Percentiles rank a stretch among this genome's conserved stretches.
Evolutionary conservation across 2,888 invertebrate genomes (phyloP).

Genomic region (Archaeoteleia sp.): DNA sequence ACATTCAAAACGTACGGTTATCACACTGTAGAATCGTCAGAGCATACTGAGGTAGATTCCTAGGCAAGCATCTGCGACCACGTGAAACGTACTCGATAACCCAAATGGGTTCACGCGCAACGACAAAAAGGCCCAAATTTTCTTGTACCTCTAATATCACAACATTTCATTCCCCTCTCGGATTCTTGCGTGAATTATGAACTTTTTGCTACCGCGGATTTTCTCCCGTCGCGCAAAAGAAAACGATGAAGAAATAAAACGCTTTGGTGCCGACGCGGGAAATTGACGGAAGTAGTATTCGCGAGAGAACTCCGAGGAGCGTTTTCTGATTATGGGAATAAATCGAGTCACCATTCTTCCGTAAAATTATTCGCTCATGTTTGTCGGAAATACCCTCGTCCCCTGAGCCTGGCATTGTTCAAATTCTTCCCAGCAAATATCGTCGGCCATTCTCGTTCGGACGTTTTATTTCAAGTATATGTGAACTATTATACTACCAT

Average conservation of each 20-base stretch:
- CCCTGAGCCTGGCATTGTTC: conserved; percentile 30
- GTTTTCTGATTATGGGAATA: conserved; percentile 46
- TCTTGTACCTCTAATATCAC: conserved; percentile 13
- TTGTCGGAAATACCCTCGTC: conserved; percentile 23
- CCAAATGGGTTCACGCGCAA: conserved; percentile 9
- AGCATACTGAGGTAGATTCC: conserved; percentile 1
- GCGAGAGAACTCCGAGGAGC: conserved; percentile 27
- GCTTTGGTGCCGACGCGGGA: conserved; percentile 10
- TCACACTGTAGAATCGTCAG: background rate
- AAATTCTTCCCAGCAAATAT: conserved; percentile 30
- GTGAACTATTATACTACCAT: conserved; percentile 3
- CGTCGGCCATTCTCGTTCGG: conserved; percentile 17
- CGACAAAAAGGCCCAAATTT: conserved; percentile 11
- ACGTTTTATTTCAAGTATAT: conserved; percentile 24
- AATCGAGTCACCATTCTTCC: conserved; percentile 39
- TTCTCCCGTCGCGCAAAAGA: conserved; percentile 3
- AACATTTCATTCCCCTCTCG: conserved; percentile 11
- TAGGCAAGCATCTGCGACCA: conserved; percentile 9
- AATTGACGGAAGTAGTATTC: conserved; percentile 36
- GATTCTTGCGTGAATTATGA: conserved; percentile 21
- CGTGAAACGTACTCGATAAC: conserved; percentile 17
- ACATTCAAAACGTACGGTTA: conserved; percentile 4
- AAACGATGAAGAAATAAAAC: conserved; percentile 33
- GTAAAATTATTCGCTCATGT: conserved; percentile 40
- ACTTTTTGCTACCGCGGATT: conserved; percentile 4